A percentile compares a stretch with the other conserved stretches of the same genome.
Conservation (phyloP, 1,140 invertebrate species). For the Homalodisca vitripennis region DNA sequence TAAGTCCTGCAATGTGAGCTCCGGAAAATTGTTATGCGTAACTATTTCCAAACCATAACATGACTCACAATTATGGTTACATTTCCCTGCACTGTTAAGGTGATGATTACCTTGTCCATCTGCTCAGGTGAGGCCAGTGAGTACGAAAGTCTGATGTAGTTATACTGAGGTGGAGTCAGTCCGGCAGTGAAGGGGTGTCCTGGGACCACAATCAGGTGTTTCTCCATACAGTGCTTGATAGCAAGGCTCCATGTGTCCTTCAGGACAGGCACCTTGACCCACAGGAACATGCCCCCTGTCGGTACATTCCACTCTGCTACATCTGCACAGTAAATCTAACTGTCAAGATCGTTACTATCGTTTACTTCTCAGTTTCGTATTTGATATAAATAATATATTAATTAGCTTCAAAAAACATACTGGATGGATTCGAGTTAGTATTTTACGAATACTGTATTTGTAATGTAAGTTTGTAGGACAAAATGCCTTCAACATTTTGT, state of each 20-base stretch:
- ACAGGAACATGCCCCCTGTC: constrained; percentile 73
- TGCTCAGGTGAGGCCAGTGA: constrained; percentile 61
- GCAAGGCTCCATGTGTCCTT: constrained; percentile 72
- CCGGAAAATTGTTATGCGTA: no score
- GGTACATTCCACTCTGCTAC: constrained; percentile 67
- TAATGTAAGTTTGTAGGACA: no score
- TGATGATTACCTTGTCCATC: constrained; percentile 62
- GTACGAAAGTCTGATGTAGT: constrained; percentile 66
- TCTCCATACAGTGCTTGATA: constrained; percentile 56
- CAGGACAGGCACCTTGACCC: constrained; percentile 67
- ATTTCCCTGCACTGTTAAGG: no score
- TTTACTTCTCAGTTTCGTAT: neutral
- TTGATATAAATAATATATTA: neutral
- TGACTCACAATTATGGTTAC: no score
- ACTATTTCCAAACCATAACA: no score
- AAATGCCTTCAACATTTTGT: no score
- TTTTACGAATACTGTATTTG: no score
- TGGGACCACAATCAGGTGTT: constrained; percentile 65
- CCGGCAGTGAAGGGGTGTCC: constrained; percentile 68
- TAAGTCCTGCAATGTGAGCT: no score
- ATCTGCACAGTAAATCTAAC: no score
- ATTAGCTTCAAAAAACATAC: no score
- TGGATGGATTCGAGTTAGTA: neutral
- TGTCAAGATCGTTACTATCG: neutral
- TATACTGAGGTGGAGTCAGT: constrained; percentile 52